phyloP scores from a whole-genome alignment of 2,888 invertebrate species.

The Bedellia somnulentella region DNA sequence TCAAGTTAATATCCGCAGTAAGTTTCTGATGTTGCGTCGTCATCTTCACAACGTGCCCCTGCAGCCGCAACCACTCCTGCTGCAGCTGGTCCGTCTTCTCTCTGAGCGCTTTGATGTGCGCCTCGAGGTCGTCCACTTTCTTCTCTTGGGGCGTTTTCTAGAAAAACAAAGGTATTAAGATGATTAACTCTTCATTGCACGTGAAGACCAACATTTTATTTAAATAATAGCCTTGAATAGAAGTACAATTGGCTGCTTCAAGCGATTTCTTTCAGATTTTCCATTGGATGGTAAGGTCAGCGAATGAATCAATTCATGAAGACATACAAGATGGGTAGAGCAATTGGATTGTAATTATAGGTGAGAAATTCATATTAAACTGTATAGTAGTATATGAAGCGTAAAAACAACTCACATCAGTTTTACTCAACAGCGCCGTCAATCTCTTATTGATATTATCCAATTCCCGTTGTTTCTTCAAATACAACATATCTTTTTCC shows the following conservation, averaged over 20 bases:
- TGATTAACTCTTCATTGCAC: not conserved
- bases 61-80: constrained; percentile 75
- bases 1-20: constrained; percentile 68
- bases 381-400: not conserved
- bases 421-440: constrained; percentile 27
- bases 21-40: constrained; percentile 70
- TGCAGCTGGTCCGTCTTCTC: constrained; percentile 67
- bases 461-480: constrained; percentile 38
- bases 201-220: not conserved
- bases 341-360: too few species aligned
- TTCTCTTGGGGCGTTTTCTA: constrained; percentile 59
- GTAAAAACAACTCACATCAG: constrained; percentile 30
- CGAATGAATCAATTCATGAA: too few species aligned
- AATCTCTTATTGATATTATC: constrained; percentile 38
- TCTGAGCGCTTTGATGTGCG: constrained; percentile 62
- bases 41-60: constrained; percentile 70
- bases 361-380: too few species aligned
- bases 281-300: too few species aligned
- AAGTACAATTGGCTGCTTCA: too few species aligned
- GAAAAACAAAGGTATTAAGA: constrained; percentile 1
- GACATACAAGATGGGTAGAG: too few species aligned
- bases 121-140: constrained; percentile 67
- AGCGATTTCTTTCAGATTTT: too few species aligned
- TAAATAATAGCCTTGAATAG: not conserved
- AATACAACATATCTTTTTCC: constrained; percentile 23